Evolutionary conservation across 2,113 vertebrate genomes (phyloP), one percentile per base, ranked within the genome.

Genomic region (Trochalopteron elliotii): DNA sequence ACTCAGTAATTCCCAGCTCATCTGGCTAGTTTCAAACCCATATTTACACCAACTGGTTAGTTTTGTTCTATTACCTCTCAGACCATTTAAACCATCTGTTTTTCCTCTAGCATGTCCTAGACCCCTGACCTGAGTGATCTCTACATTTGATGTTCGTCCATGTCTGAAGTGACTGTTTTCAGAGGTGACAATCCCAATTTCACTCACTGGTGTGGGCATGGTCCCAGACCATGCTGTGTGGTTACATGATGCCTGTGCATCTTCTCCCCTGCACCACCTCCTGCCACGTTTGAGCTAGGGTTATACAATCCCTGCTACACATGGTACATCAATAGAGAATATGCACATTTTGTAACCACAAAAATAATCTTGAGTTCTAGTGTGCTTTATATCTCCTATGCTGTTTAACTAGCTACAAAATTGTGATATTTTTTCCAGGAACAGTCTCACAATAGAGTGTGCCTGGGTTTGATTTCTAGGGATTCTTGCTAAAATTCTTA

Each of bases 1-100:
- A 89, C 53, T 90, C 63, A 59, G 55, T 45, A 95, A 92, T 94
- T 95, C 64, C 52, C 55, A 78, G 24, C 60, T 96, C 55, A 83
- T 94, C 96, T 97, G 96, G 94, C 25, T 97, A 95, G 71, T 83
- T 94, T 97, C 94, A 96, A 96, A 89, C 15, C 60, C 24, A 2
- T 93, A 93, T 83, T 90, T 94, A 92, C 64, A 84, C 72, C 86
- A 92, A 90, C 76, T 47, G 76, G 91, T 94, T 94, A 63, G 92
- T 90, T 95, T 81, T 81, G 33, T 86, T 81, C 91, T 92, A 6
- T 96, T 87, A 92, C 9, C 52, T 93, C 12, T 3, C 35, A 95
- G 76, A 89, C 80, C 17, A 40, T 91, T 93, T 90, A 90, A 90
- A 96, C 80, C 91, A 95, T 97, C 93, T 97, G 96, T 1, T 93